Base-by-base conservation (phyloP, 2,888 invertebrate species). In the Suillia variegata region DNA sequence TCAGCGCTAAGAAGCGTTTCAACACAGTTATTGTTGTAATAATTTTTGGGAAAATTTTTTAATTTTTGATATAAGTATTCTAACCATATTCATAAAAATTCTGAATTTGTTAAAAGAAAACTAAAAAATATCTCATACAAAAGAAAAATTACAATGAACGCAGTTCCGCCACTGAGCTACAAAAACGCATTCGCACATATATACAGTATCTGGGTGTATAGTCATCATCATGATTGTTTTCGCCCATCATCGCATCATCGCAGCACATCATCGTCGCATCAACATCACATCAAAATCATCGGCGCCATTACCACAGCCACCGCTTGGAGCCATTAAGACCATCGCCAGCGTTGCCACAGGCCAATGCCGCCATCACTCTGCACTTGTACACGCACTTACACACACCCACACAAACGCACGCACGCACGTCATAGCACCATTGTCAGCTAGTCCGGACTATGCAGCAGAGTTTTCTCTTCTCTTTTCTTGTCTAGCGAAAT, bases 291-390 rank as follows among this genome's bases (percentile, higher is more conserved):
- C 73, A 68, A 71, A 73, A 67, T 68, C 75, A 69, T 67, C 61
- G 59, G 54, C 61, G 60, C 68, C 63, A 70, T 71, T 75, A 71
- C 72, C 74, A 66, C 75, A 73, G 64, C 70, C 70, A 71, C 75
- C 75, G 65, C 63, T 68, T 69, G n/a, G 67, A 68, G 72, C 74
- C 74, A 73, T 73, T 75, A 73, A 67, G n/a, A n/a, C n/a, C n/a
- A n/a, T n/a, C n/a, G 38, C 38, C 38, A 38, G n/a, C 38, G 38
- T n/a, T 20, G 20, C 20, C 20, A 45, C 17, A 5, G 38, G 31
- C n/a, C 45, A 17, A 3, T 18, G 45, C 45, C 20, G 13, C 45
- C 45, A 50, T 24, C 24, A 48, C 20, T 12, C 48, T 45, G n/a
- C n/a, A 10, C 21, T 22, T 10, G 15, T n/a, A 45, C n/a, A n/a